These are phyloP conservation scores for Drosophila meridiana DNA, from an alignment of 2,888 invertebrate genomes.

Conservation along the genomic window DNA sequence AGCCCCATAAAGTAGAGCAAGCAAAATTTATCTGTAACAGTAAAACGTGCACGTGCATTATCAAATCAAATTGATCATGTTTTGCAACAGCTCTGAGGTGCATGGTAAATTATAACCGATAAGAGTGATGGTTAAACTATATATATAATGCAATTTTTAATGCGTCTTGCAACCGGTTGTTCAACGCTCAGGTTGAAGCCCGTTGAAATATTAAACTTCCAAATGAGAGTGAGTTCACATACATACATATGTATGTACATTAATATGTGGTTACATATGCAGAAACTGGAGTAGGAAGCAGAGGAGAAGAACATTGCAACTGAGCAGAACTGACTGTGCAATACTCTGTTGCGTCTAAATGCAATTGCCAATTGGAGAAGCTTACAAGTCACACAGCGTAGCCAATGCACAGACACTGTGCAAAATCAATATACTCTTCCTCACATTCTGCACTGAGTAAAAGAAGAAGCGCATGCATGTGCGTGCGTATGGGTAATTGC, in stretches of 20 bases:
- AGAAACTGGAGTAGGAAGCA: neutral
- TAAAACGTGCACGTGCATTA: slow-evolving; percentile 1
- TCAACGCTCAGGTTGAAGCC: neutral
- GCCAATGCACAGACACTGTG: too few relatives aligned
- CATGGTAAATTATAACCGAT: neutral
- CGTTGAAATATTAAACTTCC: neutral
- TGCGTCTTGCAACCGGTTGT: slow-evolving; percentile 17
- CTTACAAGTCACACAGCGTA: too few relatives aligned
- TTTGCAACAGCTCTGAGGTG: slow-evolving; percentile 1
- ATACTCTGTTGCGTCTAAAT: neutral
- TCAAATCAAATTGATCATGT: neutral
- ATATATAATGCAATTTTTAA: slow-evolving; percentile 4
- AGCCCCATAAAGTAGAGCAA: slow-evolving; percentile 1
- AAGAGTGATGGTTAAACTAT: slow-evolving; percentile 4
- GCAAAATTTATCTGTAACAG: neutral
- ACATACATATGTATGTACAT: neutral
- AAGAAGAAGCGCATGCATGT: neutral
- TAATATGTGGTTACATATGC: neutral
- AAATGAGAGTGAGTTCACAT: neutral
- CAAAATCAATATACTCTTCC: slow-evolving; percentile 3
- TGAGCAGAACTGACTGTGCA: neutral
- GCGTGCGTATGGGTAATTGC: neutral
- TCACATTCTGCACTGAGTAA: neutral
- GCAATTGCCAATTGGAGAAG: neutral
- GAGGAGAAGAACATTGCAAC: neutral